Evolutionary conservation across 2,888 invertebrate genomes (phyloP).

Genomic region (Parascotia fuliginaria): DNA sequence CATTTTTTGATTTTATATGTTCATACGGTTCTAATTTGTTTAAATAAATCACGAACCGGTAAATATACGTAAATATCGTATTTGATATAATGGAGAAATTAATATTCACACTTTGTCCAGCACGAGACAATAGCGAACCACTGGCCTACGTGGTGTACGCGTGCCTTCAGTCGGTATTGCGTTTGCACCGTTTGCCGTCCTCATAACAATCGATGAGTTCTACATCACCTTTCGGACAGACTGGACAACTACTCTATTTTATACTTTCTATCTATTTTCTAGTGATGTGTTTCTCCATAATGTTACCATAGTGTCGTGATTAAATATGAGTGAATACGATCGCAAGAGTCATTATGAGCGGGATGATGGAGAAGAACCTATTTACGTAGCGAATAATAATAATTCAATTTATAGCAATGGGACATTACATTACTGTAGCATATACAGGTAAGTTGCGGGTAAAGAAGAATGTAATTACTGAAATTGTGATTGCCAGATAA

Average conservation of each 20-base stretch:
- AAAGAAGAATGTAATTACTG: too few relatives aligned
- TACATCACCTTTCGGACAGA: constrained; percentile 63
- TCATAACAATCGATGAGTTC: constrained; percentile 74
- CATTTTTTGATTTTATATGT: too few relatives aligned
- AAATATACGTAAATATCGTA: constrained; percentile 26
- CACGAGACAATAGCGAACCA: constrained; percentile 66
- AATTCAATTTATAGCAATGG: constrained; percentile 85
- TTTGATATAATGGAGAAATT: constrained; percentile 56
- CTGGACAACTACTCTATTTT: constrained; percentile 49
- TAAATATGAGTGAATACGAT: constrained; percentile 76
- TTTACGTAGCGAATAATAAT: constrained; percentile 75
- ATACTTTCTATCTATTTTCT: constrained; percentile 18
- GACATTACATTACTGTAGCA: constrained; percentile 85
- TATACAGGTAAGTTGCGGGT: constrained; percentile 79
- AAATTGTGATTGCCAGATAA: too few relatives aligned
- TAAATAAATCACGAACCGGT: constrained; percentile 26
- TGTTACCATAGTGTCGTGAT: constrained; percentile 38
- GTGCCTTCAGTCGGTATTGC: constrained; percentile 67
- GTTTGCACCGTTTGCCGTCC: constrained; percentile 80
- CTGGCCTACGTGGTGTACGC: constrained; percentile 61
- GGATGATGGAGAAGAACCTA: constrained; percentile 66
- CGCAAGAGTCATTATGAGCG: constrained; percentile 68
- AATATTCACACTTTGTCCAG: constrained; percentile 80
- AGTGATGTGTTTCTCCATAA: constrained; percentile 44
- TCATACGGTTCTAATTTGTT: too few relatives aligned